Conservation (phyloP, 2,888 invertebrate species). For the Eupithecia subumbrata region DNA sequence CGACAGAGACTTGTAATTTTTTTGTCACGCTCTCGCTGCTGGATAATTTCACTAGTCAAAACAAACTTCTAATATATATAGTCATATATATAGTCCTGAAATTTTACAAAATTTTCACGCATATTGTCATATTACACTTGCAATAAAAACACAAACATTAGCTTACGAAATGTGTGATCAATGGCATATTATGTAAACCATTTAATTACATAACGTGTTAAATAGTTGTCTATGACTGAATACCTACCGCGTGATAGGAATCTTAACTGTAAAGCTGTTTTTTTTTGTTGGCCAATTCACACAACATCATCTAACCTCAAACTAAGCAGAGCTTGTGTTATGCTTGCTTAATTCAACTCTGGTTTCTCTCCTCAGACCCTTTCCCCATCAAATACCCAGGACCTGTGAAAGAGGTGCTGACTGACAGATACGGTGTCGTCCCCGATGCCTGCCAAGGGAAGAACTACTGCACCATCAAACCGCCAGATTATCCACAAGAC, state of each 20-base stretch:
- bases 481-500: constrained; percentile 64
- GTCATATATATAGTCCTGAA: too few relatives aligned
- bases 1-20: too few relatives aligned
- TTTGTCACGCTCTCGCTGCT: background rate
- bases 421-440: constrained; percentile 51
- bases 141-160: background rate
- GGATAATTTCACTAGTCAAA: background rate
- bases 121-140: too few relatives aligned
- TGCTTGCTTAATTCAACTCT: background rate
- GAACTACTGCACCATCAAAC: constrained; percentile 67
- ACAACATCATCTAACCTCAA: background rate
- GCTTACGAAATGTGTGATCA: background rate
- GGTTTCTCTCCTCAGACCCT: constrained; percentile 41
- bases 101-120: too few relatives aligned
- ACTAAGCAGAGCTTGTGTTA: background rate
- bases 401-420: constrained; percentile 52
- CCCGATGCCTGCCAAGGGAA: constrained; percentile 59
- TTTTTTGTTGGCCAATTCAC: background rate
- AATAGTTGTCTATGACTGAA: background rate
- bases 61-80: background rate
- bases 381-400: constrained; percentile 59
- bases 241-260: background rate
- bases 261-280: too few relatives aligned
- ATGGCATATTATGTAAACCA: background rate
- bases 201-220: background rate